Base-by-base conservation (phyloP, 2,797 vertebrate species). In the Chrysocyon brachyurus region DNA sequence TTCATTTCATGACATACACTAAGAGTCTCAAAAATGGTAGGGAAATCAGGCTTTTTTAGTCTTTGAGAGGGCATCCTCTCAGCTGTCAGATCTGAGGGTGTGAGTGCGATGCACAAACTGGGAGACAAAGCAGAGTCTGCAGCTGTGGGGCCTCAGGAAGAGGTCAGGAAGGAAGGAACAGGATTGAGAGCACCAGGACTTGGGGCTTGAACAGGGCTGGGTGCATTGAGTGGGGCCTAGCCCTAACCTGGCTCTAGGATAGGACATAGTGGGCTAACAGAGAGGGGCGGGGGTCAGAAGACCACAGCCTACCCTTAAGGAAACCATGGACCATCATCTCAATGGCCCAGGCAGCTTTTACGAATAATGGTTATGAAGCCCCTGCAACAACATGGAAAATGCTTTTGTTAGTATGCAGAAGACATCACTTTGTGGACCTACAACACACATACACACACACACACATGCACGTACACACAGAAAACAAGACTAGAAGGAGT, bases 401-500 rank as follows among this genome's bases (percentile, higher is more conserved):
- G 82, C 78, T 86, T 49, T 40, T 4, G 21, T 49, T 57, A 22
- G n/a, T 36, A 64, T 22, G 59, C 12, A 66, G 12, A 79, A 79
- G 36, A 57, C 21, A 12, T 26, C 49, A 57, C 57, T 68, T 28
- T 57, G 28, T 31, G 70, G 63, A 61, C 40, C 26, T 49, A 5
- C 8, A 36, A 15, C n/a, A 40, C 70, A 22, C 5, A 24, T 19
- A 66, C 17, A n/a, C 15, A 5, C n/a, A 31, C 24, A 17, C 19
- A 8, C 7, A 19, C 57, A 22, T 8, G 57, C 57, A 59, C 2
- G 2, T 21, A 59, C 54, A 54, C 61, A 63, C 12, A 54, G 24
- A n/a, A 89, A 87, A 22, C 28, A 79, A 92, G 57, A 49, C 49
- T 49, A 57, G 89, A 59, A 91, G 36, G 88, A 82, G 81, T 78